These are phyloP conservation scores for Buathra laborator DNA, from an alignment of 2,888 invertebrate species.

Conservation along the genomic window DNA sequence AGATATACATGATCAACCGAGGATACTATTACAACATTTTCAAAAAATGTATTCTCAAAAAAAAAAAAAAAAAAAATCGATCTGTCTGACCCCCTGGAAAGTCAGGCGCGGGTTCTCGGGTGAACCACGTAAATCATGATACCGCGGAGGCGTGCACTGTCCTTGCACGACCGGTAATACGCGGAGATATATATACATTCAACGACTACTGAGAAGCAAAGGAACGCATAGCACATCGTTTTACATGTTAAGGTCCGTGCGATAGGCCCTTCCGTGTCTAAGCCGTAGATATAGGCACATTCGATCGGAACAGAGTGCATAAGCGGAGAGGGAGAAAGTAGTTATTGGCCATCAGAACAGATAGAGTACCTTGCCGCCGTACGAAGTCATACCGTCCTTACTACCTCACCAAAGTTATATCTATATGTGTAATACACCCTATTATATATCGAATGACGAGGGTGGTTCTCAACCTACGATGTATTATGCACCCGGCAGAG, in stretches of 20 bases:
- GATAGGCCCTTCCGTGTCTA: neutral
- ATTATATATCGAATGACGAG: conserved; percentile 7
- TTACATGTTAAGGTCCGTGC: neutral
- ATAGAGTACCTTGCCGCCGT: conserved; percentile 77
- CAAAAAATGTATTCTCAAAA: neutral
- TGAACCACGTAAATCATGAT: conserved; percentile 34
- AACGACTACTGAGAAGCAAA: neutral
- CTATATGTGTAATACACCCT: conserved; percentile 6
- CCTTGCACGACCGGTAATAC: conserved; percentile 25
- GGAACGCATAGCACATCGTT: neutral
- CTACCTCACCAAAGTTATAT: conserved; percentile 3
- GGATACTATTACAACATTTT: neutral
- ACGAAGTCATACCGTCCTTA: conserved; percentile 64
- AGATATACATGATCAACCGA: neutral
- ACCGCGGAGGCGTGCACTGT: conserved; percentile 11
- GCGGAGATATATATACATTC: neutral
- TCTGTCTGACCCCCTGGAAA: conserved; percentile 19
- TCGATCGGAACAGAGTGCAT: neutral
- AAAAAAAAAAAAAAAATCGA: neutral
- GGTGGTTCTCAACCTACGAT: conserved; percentile 33
- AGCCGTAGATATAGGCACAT: neutral
- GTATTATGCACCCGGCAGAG: conserved; percentile 13
- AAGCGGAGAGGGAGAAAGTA: conserved; percentile 58
- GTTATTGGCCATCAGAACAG: conserved; percentile 76
- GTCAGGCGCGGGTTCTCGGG: conserved; percentile 15